phyloP scores from a whole-genome alignment of 2,888 invertebrate species.

The Eristalis intricaria region DNA sequence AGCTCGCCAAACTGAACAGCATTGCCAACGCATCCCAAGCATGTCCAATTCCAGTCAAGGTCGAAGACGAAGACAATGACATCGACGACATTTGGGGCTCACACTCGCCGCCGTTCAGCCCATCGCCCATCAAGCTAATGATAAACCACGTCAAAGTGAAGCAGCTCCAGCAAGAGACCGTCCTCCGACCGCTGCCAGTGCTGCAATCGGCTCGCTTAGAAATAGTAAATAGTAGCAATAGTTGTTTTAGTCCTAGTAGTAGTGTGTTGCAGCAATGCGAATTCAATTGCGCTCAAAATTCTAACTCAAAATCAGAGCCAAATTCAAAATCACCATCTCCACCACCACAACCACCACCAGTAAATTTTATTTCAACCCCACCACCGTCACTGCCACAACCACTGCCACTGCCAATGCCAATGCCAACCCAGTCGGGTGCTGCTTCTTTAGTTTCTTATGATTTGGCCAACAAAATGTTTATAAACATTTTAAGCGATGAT shows the following conservation, averaged over 20 bases:
- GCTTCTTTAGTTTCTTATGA: slow-evolving; percentile 55
- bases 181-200: slow-evolving; percentile 17
- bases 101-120: slow-evolving; percentile 72
- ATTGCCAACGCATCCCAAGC: not conserved
- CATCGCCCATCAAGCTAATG: slow-evolving; percentile 71
- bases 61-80: slow-evolving; percentile 65
- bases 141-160: slow-evolving; percentile 56
- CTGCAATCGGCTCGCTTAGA: slow-evolving; percentile 73
- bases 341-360: slow-evolving; percentile 39
- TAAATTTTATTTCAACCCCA: slow-evolving; percentile 35
- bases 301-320: slow-evolving; percentile 19
- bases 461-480: slow-evolving; percentile 59
- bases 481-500: slow-evolving; percentile 43
- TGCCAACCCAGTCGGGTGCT: slow-evolving; percentile 55
- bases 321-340: slow-evolving; percentile 23
- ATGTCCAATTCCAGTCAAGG: not conserved
- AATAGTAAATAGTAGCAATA: slow-evolving; percentile 71
- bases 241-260: slow-evolving; percentile 40
- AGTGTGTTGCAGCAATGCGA: slow-evolving; percentile 54
- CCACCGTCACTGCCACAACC: slow-evolving; percentile 10
- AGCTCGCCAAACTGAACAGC: slow-evolving; percentile 8
- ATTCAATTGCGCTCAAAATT: slow-evolving; percentile 51
- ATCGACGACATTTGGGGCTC: slow-evolving; percentile 71
- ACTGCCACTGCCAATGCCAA: slow-evolving; percentile 21
- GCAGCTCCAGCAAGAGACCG: slow-evolving; percentile 74